Conservation (phyloP, 1,140 invertebrate species). For the Homarus americanus region DNA sequence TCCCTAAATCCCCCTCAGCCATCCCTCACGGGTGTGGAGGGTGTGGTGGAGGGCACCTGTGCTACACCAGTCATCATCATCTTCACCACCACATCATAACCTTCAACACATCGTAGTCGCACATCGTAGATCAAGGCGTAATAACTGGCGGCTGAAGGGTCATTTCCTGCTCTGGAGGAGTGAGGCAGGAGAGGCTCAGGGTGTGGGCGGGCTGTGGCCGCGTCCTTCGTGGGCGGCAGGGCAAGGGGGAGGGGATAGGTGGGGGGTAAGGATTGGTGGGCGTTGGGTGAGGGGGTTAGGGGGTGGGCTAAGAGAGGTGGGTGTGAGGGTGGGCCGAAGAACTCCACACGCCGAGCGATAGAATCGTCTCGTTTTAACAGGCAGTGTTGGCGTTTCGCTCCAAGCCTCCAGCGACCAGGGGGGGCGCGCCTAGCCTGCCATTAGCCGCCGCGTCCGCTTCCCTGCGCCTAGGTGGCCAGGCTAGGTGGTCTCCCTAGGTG, state of each 20-base stretch:
- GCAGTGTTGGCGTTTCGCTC: conserved; percentile 33
- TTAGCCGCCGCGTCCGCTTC: conserved; percentile 34
- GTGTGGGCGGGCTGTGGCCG: not conserved
- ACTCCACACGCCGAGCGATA: conserved; percentile 53
- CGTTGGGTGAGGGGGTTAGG: not conserved
- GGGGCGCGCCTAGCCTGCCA: conserved; percentile 48
- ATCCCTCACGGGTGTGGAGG: not conserved
- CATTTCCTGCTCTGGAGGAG: conserved; percentile 5
- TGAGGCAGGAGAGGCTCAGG: not conserved
- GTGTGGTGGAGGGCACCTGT: not conserved
- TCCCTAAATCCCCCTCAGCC: no score
- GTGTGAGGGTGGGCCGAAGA: conserved; percentile 43
- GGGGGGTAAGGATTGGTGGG: not conserved
- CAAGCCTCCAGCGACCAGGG: conserved; percentile 37
- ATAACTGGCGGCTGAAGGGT: conserved; percentile 16
- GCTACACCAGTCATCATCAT: not conserved
- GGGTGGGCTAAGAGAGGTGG: not conserved
- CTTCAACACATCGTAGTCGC: not conserved
- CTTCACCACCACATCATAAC: not conserved
- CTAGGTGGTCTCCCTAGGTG: not conserved
- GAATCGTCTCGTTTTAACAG: conserved; percentile 65
- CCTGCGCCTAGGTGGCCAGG: conserved; percentile 7
- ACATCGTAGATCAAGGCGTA: conserved; percentile 38
- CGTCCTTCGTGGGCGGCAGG: no score
- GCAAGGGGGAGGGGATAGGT: not conserved